Evolutionary conservation across 35 echinoderm and acorn worm genomes (phyloP), one percentile per base, ranked within the genome.

Genomic region (Ophiothrix spiculata): DNA sequence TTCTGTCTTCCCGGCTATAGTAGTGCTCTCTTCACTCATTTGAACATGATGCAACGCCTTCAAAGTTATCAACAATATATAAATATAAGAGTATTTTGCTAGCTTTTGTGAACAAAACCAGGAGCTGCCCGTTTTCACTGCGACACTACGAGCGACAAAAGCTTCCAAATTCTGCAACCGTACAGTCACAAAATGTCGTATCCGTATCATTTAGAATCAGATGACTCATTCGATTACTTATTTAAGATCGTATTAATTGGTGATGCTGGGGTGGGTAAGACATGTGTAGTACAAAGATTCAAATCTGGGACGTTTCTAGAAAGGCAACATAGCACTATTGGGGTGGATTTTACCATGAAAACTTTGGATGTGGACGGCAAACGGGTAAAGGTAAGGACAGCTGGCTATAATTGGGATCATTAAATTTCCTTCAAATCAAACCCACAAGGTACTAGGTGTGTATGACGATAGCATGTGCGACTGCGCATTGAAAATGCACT

Each of bases 281-380:
- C 96, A 25, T 99, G 96, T 90, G 96, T 99, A 34, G 96, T 99
- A 17, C 96, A 99, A 85, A 86, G 96, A 15, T 99, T 99, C 56
- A 99, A 99, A 75, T 99, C 96, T 21, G 96, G 96, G 41, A 94
- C 96, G 29, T 99, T 99, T 64, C 89, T 99, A 16, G 96, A 99
- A 39, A 94, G 91, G 64, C 96, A 99, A 85, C 96, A 99, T 33
- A 94, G 92, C 56, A 99, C 96, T 38, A 99, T 99, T 74, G 96
- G 96, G 17, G 96, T 99, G 4, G 96, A 99, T 92, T 99, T 99
- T 86, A 99, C 96, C 13, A 99, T 99, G 96, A 99, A 99, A 90
- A 94, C 96, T 84, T 76, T 99, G 33, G 88, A 87, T 76, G 92
- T 99, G 36, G 96, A 99, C 77, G 92, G 92, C 37, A 94, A 94